Evolutionary conservation across 2,113 vertebrate genomes (phyloP).

Genomic region (Nothocercus nigrocapillus): DNA sequence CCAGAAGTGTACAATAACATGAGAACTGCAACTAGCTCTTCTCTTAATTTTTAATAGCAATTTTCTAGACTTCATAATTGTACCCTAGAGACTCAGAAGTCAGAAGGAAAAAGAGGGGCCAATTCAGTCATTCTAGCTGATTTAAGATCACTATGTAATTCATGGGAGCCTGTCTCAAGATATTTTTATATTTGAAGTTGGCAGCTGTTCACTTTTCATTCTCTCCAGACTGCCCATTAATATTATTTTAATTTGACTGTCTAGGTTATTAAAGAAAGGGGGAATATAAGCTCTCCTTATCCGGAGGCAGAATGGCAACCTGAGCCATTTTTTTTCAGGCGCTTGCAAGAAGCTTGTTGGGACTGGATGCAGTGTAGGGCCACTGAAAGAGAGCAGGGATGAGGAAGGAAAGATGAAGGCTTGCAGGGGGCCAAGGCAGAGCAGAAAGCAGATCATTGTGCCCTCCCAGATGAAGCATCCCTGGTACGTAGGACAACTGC

Average conservation of each 20-base stretch:
- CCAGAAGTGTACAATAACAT: background rate
- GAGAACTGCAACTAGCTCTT: background rate
- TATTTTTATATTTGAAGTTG: background rate
- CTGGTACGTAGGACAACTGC: too few species aligned
- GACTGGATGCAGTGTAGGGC: background rate
- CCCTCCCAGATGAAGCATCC: background rate
- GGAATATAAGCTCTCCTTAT: background rate
- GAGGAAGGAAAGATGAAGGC: background rate
- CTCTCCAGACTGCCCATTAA: constrained; percentile 5
- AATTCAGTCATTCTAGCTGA: background rate
- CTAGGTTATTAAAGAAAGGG: constrained; percentile 16
- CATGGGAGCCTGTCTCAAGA: background rate
- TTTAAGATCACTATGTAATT: constrained; percentile 27
- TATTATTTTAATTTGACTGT: constrained; percentile 1
- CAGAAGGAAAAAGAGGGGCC: background rate
- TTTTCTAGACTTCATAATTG: constrained; percentile 29
- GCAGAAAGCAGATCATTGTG: background rate
- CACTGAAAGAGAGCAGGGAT: background rate
- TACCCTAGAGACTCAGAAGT: constrained; percentile 46
- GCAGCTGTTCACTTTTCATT: constrained; percentile 16
- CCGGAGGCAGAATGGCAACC: background rate
- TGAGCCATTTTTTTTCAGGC: background rate
- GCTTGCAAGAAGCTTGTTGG: background rate
- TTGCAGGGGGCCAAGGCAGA: background rate
- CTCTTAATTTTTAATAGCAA: constrained; percentile 20